Evolutionary conservation across 2,113 vertebrate species (phyloP).

Genomic region (Passerina amoena): DNA sequence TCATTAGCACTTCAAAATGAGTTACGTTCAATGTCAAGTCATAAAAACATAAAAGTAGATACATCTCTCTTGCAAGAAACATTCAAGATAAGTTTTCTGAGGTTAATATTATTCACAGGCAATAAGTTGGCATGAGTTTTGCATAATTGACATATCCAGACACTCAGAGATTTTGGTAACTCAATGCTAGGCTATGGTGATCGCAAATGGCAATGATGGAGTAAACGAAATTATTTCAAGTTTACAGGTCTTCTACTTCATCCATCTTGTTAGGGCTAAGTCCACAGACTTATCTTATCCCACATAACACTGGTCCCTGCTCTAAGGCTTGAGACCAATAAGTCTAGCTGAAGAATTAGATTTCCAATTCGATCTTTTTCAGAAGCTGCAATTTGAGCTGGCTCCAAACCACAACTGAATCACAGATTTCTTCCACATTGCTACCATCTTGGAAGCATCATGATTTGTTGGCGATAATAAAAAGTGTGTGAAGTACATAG

Average conservation of each 20-base stretch:
- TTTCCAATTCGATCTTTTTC: conserved; percentile 56
- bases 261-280: not conserved
- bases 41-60: not conserved
- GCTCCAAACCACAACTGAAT: conserved; percentile 65
- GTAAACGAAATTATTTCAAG: not conserved
- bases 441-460: conserved; percentile 64
- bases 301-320: not conserved
- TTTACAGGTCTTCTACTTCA: conserved; percentile 3
- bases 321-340: not conserved
- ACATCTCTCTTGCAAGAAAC: not conserved
- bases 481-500: conserved; percentile 19
- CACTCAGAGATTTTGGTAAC: not conserved
- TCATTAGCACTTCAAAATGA: not conserved
- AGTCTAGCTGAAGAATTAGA: conserved; percentile 2
- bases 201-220: not conserved
- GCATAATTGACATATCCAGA: not conserved
- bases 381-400: conserved; percentile 48
- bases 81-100: not conserved
- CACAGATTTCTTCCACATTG: conserved; percentile 53
- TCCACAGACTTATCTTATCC: not conserved
- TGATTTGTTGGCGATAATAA: not conserved
- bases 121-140: not conserved
- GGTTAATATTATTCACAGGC: not conserved
- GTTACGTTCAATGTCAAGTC: not conserved
- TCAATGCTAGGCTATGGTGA: not conserved